Evolutionary conservation across 2,113 vertebrate genomes (phyloP).

Genomic region (Alaudala cheleensis): DNA sequence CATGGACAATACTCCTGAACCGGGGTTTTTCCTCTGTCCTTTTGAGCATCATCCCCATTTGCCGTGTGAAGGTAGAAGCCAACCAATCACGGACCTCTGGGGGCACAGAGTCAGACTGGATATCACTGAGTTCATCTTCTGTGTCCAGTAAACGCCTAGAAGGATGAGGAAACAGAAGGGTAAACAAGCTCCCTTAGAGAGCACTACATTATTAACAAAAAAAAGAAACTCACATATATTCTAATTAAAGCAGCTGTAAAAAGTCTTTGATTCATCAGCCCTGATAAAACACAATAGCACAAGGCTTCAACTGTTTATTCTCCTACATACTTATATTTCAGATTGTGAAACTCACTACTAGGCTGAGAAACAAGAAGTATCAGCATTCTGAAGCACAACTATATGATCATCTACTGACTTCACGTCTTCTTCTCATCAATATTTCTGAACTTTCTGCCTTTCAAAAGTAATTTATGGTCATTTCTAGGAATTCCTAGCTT

Average conservation of each 20-base stretch:
- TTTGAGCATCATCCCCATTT: constrained; percentile 97
- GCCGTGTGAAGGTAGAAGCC: constrained; percentile 95
- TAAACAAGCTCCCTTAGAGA: not conserved
- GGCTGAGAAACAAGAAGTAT: not conserved
- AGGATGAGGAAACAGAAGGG: not conserved
- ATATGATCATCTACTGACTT: not conserved
- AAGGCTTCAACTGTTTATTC: not conserved
- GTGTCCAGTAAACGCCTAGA: constrained; percentile 91
- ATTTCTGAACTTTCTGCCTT: not conserved
- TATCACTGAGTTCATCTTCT: constrained; percentile 97
- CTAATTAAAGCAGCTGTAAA: not conserved
- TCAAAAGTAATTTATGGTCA: not conserved
- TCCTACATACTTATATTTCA: not conserved
- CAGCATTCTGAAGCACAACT: not conserved
- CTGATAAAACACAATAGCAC: not conserved
- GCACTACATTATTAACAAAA: not conserved
- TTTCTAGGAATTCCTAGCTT: not conserved
- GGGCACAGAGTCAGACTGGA: constrained; percentile 95
- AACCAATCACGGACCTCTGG: constrained; percentile 98
- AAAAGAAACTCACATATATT: not conserved
- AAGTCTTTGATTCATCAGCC: not conserved
- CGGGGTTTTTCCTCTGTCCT: constrained; percentile 92
- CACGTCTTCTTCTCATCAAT: not conserved
- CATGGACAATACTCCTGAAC: constrained; percentile 96
- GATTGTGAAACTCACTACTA: not conserved